Percentiles rank a stretch among this genome's conserved stretches.
Evolutionary conservation across 1,140 invertebrate genomes (phyloP).

Genomic region (Pissodes strobi): DNA sequence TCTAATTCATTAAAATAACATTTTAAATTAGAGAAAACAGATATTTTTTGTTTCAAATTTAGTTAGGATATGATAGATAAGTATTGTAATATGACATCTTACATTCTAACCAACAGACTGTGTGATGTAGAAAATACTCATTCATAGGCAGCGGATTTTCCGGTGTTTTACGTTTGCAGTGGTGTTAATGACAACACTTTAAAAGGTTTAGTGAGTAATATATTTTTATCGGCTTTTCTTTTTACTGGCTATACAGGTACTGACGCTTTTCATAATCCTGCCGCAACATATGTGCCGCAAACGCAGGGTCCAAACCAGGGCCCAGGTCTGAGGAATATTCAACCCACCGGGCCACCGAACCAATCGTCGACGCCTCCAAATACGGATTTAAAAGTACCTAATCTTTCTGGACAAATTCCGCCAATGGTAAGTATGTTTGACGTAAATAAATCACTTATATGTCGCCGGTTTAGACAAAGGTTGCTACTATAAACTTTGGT

Average conservation of each 20-base stretch:
- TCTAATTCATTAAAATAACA: too few relatives aligned
- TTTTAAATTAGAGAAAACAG: too few relatives aligned
- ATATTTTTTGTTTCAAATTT: too few relatives aligned
- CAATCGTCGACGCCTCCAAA: slow-evolving; percentile 54
- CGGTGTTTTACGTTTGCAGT: background rate
- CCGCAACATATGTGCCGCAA: slow-evolving; percentile 38
- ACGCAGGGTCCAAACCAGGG: slow-evolving; percentile 49
- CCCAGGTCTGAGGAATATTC: slow-evolving; percentile 40
- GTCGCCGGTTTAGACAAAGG: too few relatives aligned
- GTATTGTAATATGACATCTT: too few relatives aligned
- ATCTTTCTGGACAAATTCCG: slow-evolving; percentile 45
- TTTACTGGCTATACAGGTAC: slow-evolving; percentile 36
- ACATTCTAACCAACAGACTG: too few relatives aligned
- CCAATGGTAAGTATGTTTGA: slow-evolving; percentile 40
- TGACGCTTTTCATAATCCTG: slow-evolving; percentile 36
- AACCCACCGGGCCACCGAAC: slow-evolving; percentile 50
- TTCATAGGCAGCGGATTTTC: too few relatives aligned
- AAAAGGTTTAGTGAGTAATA: background rate
- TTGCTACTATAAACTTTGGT: too few relatives aligned
- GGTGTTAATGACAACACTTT: background rate
- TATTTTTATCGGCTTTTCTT: slow-evolving; percentile 6
- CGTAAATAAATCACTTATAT: too few relatives aligned
- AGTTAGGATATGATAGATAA: too few relatives aligned
- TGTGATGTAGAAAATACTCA: too few relatives aligned
- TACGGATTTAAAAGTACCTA: slow-evolving; percentile 50